Base-by-base conservation (phyloP, 2,797 vertebrate species). In the Notolepis coatsorum region DNA sequence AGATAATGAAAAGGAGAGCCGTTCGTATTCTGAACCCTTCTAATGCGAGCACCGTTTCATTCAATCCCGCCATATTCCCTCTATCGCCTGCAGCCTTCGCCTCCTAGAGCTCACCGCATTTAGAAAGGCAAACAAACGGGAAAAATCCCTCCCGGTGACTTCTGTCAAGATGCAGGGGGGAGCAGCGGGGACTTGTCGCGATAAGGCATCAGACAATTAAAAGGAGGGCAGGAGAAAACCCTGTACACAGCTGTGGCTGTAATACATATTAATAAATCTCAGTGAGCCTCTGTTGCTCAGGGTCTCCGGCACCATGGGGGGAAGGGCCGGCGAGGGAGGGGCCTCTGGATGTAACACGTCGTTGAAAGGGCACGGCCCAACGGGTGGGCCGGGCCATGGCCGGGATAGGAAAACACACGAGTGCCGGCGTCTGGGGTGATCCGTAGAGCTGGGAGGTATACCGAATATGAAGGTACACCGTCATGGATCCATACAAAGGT, bases 141-240 rank as follows among this genome's bases (percentile, higher is more conserved):
- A 23, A 23, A 28, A 51, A 38, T 25, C 15, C 55, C 50, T 72
- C 50, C 57, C 48, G 51, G 50, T 52, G 68, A 37, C 39, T 47
- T 35, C 53, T 63, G 59, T 77, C 60, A 58, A 65, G 72, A 75
- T 28, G 38, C 50, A 50, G 33, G 9, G 42, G 55, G 41, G 15
- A 68, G 65, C 65, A 60, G 68, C 73, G 56, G 66, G 78, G 52
- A 45, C 71, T 63, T 24, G 45, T 45, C 51, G 45, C 52, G 65
- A 73, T 61, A 67, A 20, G 56, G 46, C 77, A 71, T 78, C 73
- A 77, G 80, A 84, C 77, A 79, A 81, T 80, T 83, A 82, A 77
- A 73, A 69, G 61, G 69, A 38, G 56, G 55, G 64, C n/a, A 53
- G 58, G 54, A 46, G 54, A 72, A 65, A 75, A 70, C 61, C 61